Percentiles rank a stretch among this genome's conserved stretches.
Conservation (phyloP, 2,888 invertebrate genomes). For the Hartigia nigra region DNA sequence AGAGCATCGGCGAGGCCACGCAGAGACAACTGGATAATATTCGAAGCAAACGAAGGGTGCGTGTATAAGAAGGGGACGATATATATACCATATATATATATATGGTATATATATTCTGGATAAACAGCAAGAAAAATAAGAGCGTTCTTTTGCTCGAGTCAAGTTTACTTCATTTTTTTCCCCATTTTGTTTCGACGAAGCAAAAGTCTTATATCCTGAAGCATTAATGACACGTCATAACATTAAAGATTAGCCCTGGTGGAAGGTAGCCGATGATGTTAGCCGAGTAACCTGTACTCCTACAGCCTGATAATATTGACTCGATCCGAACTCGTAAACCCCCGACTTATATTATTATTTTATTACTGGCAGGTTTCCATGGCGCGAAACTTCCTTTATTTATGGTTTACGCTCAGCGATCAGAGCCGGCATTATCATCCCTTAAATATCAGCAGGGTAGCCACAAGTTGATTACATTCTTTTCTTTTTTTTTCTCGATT, state of each 20-base stretch:
- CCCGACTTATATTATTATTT: slow-evolving; percentile 30
- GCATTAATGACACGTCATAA: neutral
- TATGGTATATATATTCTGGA: neutral
- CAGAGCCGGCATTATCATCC: neutral
- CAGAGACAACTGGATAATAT: slow-evolving; percentile 92
- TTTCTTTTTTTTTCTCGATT: neutral
- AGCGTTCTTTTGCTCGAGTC: neutral
- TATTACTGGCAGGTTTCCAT: slow-evolving; percentile 19
- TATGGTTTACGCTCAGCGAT: neutral
- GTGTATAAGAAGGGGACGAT: slow-evolving; percentile 44
- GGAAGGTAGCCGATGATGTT: neutral
- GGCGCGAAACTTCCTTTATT: slow-evolving; percentile 1
- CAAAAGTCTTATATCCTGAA: neutral
- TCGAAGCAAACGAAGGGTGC: slow-evolving; percentile 91
- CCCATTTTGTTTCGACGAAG: neutral
- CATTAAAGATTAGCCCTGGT: neutral
- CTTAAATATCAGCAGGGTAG: neutral
- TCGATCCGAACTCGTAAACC: slow-evolving; percentile 34
- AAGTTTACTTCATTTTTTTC: neutral
- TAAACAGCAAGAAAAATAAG: neutral
- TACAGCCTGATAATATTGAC: slow-evolving; percentile 28
- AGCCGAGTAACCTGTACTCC: neutral
- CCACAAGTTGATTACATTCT: neutral
- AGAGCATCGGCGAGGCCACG: slow-evolving; percentile 94
- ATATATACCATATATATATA: neutral